These are phyloP conservation scores for Scaptomyza tumidula DNA, from an alignment of 2,888 invertebrate genomes.

Conservation along the genomic window DNA sequence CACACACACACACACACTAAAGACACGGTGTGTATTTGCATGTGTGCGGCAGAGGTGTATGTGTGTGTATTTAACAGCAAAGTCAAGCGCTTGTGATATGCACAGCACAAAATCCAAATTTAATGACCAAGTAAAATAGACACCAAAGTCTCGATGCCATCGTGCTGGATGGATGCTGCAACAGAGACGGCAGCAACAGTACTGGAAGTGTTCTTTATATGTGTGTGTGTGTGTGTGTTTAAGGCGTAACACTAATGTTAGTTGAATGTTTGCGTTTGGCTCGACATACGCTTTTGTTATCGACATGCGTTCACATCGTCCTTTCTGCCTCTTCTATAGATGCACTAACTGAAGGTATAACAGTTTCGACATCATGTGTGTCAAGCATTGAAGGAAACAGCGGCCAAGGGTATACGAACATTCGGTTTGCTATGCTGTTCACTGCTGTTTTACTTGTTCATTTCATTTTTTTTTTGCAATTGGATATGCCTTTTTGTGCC, in stretches of 20 bases:
- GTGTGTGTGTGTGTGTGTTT: slow-evolving; percentile 18
- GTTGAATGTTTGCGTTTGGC: slow-evolving; percentile 70
- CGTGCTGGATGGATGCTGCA: slow-evolving; percentile 28
- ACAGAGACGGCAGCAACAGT: slow-evolving; percentile 3
- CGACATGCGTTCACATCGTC: slow-evolving; percentile 60
- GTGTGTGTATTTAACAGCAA: slow-evolving; percentile 64
- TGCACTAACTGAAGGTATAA: background rate
- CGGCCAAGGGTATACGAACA: background rate
- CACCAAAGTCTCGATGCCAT: slow-evolving; percentile 53
- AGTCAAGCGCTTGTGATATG: slow-evolving; percentile 73
- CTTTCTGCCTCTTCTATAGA: slow-evolving; percentile 1
- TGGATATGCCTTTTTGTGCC: slow-evolving; percentile 78
- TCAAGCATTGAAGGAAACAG: background rate
- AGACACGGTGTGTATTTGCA: slow-evolving; percentile 29
- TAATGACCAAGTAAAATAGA: slow-evolving; percentile 79
- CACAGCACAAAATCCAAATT: slow-evolving; percentile 75
- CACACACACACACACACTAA: slow-evolving; percentile 33
- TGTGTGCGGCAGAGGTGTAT: slow-evolving; percentile 12
- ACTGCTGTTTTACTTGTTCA: background rate
- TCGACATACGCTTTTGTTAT: slow-evolving; percentile 66
- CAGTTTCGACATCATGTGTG: background rate
- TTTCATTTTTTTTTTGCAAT: slow-evolving; percentile 58
- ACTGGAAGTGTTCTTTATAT: slow-evolving; percentile 8
- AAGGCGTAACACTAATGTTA: slow-evolving; percentile 72
- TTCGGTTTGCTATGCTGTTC: background rate